A percentile compares a stretch with the other conserved stretches of the same genome.
Conservation (phyloP, 2,113 vertebrate genomes). For the Corvus hawaiiensis region DNA sequence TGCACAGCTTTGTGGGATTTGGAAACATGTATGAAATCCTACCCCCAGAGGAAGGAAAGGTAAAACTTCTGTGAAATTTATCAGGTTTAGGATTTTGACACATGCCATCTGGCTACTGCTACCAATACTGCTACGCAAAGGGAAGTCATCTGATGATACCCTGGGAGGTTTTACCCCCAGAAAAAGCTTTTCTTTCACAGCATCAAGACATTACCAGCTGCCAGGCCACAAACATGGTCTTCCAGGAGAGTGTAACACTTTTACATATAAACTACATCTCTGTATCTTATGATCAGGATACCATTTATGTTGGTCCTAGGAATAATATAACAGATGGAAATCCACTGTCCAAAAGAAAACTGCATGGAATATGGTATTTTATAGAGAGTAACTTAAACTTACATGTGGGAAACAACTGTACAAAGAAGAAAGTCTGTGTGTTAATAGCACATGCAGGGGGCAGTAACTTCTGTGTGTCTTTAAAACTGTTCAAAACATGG, state of each 20-base stretch:
- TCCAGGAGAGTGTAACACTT: not conserved
- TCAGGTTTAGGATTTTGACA: not conserved
- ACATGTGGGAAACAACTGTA: not conserved
- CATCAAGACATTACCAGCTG: not conserved
- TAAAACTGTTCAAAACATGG: not conserved
- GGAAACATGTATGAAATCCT: not conserved
- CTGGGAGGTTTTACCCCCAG: not conserved
- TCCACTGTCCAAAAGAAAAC: not conserved
- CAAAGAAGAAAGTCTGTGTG: rapidly evolving
- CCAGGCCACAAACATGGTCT: not conserved
- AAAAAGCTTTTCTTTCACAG: not conserved
- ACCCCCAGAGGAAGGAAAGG: not conserved
- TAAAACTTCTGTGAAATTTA: not conserved
- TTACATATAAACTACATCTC: not conserved
- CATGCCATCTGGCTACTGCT: not conserved
- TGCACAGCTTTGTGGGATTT: not conserved
- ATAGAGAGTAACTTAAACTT: not conserved
- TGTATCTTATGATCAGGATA: not conserved
- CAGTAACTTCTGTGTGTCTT: not conserved
- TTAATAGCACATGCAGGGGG: not conserved
- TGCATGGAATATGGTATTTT: not conserved
- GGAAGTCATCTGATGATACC: not conserved
- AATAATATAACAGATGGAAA: not conserved
- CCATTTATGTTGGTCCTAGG: not conserved
- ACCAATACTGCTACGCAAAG: not conserved